Evolutionary conservation across 2,797 vertebrate species (phyloP).

Genomic region (Sciaenops ocellatus): DNA sequence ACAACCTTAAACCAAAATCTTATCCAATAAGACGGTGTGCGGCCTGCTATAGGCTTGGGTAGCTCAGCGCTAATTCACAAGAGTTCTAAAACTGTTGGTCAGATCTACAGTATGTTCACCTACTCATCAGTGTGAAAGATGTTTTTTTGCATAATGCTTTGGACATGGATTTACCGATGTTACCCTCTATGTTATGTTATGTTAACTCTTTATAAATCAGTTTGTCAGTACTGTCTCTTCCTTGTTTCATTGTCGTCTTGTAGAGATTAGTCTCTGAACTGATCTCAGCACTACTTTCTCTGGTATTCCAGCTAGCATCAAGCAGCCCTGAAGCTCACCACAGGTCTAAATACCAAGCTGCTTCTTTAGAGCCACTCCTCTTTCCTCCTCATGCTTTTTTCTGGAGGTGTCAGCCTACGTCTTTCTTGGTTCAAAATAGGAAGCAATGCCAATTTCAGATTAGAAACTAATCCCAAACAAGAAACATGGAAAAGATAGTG

Average conservation of each 20-base stretch:
- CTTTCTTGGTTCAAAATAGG: background rate
- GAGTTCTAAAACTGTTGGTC: too few relatives aligned
- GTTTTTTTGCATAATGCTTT: too few relatives aligned
- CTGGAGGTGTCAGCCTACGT: background rate
- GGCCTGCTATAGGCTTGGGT: too few relatives aligned
- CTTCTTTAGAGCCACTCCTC: background rate
- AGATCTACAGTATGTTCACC: too few relatives aligned
- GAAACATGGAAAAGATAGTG: background rate
- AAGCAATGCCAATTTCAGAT: constrained; percentile 2
- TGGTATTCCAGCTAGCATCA: background rate
- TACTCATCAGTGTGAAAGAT: too few relatives aligned
- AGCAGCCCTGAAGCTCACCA: background rate
- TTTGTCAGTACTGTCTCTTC: background rate
- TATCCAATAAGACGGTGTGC: too few relatives aligned
- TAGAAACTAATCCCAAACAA: constrained; percentile 9
- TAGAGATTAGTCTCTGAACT: constrained; percentile 11
- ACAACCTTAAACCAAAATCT: too few relatives aligned
- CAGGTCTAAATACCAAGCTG: constrained; percentile 2
- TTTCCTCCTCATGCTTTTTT: constrained; percentile 6
- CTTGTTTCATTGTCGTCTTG: background rate
- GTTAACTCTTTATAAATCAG: background rate
- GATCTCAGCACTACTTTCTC: constrained; percentile 8
- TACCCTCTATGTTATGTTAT: too few relatives aligned
- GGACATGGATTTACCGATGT: too few relatives aligned
- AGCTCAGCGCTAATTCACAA: too few relatives aligned